Base-by-base conservation (phyloP, 2,888 invertebrate genomes). In the Boloria selene region DNA sequence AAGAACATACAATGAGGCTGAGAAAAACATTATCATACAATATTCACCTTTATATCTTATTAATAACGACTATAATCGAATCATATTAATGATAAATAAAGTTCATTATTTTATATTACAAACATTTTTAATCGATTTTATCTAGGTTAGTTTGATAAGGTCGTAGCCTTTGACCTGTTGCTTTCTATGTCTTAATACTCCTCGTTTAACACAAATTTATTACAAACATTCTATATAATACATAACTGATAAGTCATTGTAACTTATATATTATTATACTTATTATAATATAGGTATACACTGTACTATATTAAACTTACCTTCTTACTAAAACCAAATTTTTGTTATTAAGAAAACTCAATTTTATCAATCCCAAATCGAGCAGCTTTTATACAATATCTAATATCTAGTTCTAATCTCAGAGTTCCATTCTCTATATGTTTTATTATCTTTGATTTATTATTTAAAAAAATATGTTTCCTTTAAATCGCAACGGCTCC, bases 111-210 rank as follows among this genome's bases (percentile, higher is more conserved):
- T 38, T 38, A 38, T 38, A 31, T 31, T 31, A 50, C n/a, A 14
- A 31, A 26, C 50, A 16, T 51, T 56, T 53, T 50, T 42, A 42
- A 42, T 47, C 55, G 49, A 50, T 72, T 77, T 79, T 82, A 73
- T 71, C 78, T 78, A 64, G 70, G 65, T 73, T 70, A 75, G 75
- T 79, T 83, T 78, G 79, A 81, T 80, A 81, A 81, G 79, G 76
- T 76, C 76, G 64, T 74, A 80, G 83, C 79, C 77, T 74, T 74
- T 78, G 77, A 77, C 76, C 77, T 68, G 72, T 55, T 18, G 17
- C 55, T 42, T 66, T 61, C 49, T 5, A 53, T 54, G 61, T 63
- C 50, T 47, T 61, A 58, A 54, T 69, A 38, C 22, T 55, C 55
- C 18, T 26, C 42, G 42, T 61, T 42, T 31, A 49, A 49, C 3